Evolutionary conservation across 2,113 vertebrate species (phyloP), one percentile per base, ranked within the genome.

Genomic region (Cnemophilus loriae): DNA sequence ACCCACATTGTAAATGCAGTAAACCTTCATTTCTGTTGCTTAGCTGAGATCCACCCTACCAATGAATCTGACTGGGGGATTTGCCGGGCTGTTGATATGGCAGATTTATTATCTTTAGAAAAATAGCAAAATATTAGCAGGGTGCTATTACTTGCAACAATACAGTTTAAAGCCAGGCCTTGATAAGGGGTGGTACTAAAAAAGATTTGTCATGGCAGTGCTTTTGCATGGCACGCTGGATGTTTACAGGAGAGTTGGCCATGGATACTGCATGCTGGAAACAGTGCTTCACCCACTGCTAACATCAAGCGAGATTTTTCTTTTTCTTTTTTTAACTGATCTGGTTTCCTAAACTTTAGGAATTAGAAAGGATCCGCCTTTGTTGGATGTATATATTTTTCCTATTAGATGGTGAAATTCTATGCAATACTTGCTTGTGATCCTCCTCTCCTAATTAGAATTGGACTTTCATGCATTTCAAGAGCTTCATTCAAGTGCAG

Each of bases 121-220:
- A 88, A 96, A 44, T 44, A 86, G 10, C 30, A 39, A 46, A 82
- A 73, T 96, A 91, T 96, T 95, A 97, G 91, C 87, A 95, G 93
- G 57, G 83, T 42, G 37, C 57, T 76, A 22, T 86, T 92, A 53
- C 33, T 87, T 90, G 50, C 60, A 96, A 46, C 41, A 91, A 80
- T 83, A 49, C 37, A 71, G 26, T 90, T 89, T 28, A 30, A 35
- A 89, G 33, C 35, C 84, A 97, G 89, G 74, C 14, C 30, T 95
- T 83, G 30, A 52, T 88, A 95, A 71, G 19, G 86, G 20, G 13
- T 63, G 52, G 49, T 63, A 82, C 64, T 91, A 84, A 95, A 96
- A 91, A 81, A 84, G 20, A 53, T 20, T 93, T 96, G 78, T 94
- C 78, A 89, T 71, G 84, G 67, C 68, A 96, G 21, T 85, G 53